Evolutionary conservation across 2,888 invertebrate species (phyloP), one percentile per base, ranked within the genome.

Genomic region (Cryptocephalus primarius): DNA sequence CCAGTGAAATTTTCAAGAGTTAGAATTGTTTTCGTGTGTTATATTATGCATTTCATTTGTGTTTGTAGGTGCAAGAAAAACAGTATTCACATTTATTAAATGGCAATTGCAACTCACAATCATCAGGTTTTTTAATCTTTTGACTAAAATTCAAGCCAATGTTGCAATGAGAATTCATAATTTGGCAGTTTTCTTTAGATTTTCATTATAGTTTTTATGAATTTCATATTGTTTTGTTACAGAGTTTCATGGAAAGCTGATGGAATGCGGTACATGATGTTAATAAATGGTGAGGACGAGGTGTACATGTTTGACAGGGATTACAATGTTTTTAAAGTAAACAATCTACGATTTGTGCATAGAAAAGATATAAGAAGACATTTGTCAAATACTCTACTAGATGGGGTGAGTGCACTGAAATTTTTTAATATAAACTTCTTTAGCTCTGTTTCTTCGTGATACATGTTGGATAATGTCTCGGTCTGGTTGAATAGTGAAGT

Each of bases 221-320:
- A 22, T 22, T 8, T 8, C 9, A 46, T 43, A n/a, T n/a, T n/a
- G 13, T 43, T 44, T 11, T 8, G 43, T 52, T 55, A 36, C 42
- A 81, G 85, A 66, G 96, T 99, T 1, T 97, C 96, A 1, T 99
- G 99, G 99, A 99, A 99, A 67, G 99, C 99, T 9, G 99, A 99
- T 70, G 99, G 99, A 34, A 89, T 88, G 33, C 87, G 95, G 62
- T 99, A 94, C 67, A 88, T 99, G 89, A 91, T 99, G 91, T 73
- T 95, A 39, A 92, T 99, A 53, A 83, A 90, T 59, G 88, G 85
- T 14, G 79, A 81, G 55, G 78, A 86, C 53, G 83, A 92, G 64
- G 79, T 95, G 11, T 99, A 86, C 66, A 92, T 97, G 74, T 74
- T 97, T 60, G 99, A 99, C 74, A 79, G 99, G 63, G 94, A 99